Evolutionary conservation across 2,888 invertebrate genomes (phyloP), one percentile per base, ranked within the genome.

Genomic region (Didymodactylos carnosus): DNA sequence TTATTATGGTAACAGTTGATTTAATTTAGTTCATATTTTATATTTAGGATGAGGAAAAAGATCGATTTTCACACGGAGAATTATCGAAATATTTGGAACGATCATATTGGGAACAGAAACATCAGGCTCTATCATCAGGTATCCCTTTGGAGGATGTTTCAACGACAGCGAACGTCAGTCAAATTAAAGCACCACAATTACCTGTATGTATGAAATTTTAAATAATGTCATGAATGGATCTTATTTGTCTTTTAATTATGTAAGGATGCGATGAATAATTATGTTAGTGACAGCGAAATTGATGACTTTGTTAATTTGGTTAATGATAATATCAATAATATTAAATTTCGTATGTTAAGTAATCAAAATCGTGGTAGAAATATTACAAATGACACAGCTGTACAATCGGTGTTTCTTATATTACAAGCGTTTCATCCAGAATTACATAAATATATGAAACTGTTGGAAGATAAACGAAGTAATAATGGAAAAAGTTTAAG

Each of bases 351-450:
- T 78, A 98, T 98, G 93, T 92, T 94, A 82, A 94, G 94, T 78
- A 94, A 98, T 83, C 92, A 93, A 0, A 92, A 88, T 78, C 85
- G 89, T 73, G 94, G 94, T 0, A 88, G 98, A 35, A 92, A 92
- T 35, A 95, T 98, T 78, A 90, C 94, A 41, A 94, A 93, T 80
- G 98, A 99, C 81, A 92, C 92, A 13, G 91, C 94, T 4, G 95
- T 98, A 6, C 97, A 98, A 84, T 91, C 93, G 0, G 86, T 97
- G 41, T 99, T 98, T 82, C 89, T 94, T 88, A 94, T 91, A 79
- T 90, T 98, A 77, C 95, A 94, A 0, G 90, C 92, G 73, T 89
- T 95, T 89, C 97, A 98, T 83, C 94, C 95, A 25, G 89, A 90
- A 79, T 87, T 98, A 73, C 84, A 98, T 79, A 88, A 88, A 69